Evolutionary conservation across 2,888 invertebrate genomes (phyloP).

Genomic region (Athetis lepigone): DNA sequence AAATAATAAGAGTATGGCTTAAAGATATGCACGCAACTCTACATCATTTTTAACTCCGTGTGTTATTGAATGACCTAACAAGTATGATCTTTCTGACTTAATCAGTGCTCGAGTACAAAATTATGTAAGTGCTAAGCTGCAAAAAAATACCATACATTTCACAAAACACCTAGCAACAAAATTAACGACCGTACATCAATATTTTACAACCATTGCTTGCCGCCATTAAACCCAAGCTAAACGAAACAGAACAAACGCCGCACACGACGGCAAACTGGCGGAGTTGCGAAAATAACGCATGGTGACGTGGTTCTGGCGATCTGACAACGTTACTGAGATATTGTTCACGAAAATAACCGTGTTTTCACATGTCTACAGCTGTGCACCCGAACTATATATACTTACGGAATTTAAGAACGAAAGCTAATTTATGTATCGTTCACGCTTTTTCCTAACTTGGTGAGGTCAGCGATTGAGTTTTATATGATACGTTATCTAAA

Average conservation of each 20-base stretch:
- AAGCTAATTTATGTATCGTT: constrained; percentile 59
- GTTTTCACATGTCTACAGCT: constrained; percentile 74
- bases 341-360: constrained; percentile 81
- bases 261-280: constrained; percentile 59
- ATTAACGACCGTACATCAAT: constrained; percentile 39
- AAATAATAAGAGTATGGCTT: too few species aligned
- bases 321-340: constrained; percentile 80
- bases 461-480: not conserved
- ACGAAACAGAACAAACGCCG: constrained; percentile 58
- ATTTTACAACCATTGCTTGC: constrained; percentile 58
- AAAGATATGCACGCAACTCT: too few species aligned
- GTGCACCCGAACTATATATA: constrained; percentile 65
- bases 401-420: constrained; percentile 57
- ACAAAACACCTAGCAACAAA: constrained; percentile 28
- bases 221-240: constrained; percentile 71
- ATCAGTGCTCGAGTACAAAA: too few species aligned
- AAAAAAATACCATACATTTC: not conserved
- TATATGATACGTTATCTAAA: constrained; percentile 50
- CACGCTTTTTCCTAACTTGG: constrained; percentile 59
- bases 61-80: too few species aligned
- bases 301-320: constrained; percentile 78
- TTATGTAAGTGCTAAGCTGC: too few species aligned
- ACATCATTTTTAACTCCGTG: too few species aligned
- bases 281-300: constrained; percentile 78
- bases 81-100: too few species aligned